Evolutionary conservation across 2,113 vertebrate species (phyloP), one percentile per base, ranked within the genome.

Genomic region (Scartelaos histophorus): DNA sequence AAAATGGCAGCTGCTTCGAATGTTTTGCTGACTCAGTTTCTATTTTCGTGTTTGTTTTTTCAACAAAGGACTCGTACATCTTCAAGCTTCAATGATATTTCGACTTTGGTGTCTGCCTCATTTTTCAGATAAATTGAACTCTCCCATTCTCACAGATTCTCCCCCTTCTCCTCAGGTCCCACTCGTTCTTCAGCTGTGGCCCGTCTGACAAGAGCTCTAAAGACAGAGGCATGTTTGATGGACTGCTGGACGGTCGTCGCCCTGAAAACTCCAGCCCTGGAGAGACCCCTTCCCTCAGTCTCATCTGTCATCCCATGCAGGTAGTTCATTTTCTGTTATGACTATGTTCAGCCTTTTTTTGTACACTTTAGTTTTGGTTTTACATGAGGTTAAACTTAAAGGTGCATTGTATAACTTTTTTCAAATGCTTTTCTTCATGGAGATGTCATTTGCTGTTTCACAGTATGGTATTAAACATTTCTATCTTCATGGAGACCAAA

Each of bases 261-360:
- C 92, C 95, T 9, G 96, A 98, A 0, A 96, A 94, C 77, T 70
- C 65, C 0, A 82, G 85, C 10, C 94, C 94, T 29, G 92, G 94
- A 24, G 96, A 99, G 0, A 67, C 94, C 0, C 90, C 94, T 0
- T 89, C 94, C 2, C 91, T 96, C 25, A 95, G 95, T 1, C 94
- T 98, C 81, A 95, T 98, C 78, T 98, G 97, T 87, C 97, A 97
- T 75, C 95, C 96, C 0, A 88, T 97, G 92, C 96, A 97, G 95
- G 97, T 97, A 77, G 2, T 5, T 65, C 1, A 9, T 54, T 54
- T 16, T 15, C 46, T 43, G 38, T 43, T 43, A 38, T 9, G 38
- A 10, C 38, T 43, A 10, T 43, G 38, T 43, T 10, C 38, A 43
- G 7, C 1, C 35, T 6, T 35, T 35, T 35, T 35, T 35, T 35